Evolutionary conservation across 1,140 invertebrate species (phyloP), one percentile per base, ranked within the genome.

Genomic region (Nephila pilipes): DNA sequence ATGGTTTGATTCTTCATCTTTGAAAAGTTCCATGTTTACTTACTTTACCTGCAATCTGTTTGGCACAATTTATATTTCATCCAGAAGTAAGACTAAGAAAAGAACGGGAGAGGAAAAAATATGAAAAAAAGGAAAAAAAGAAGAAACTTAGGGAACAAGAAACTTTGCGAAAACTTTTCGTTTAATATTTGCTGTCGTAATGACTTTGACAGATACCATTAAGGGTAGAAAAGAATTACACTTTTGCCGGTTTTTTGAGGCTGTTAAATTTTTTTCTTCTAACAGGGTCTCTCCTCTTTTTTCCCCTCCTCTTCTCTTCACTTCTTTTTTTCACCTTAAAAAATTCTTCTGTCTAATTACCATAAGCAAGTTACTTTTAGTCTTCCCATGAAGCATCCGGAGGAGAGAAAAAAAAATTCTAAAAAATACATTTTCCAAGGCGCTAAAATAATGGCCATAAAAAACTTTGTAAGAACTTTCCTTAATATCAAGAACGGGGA

Each of bases 181-280:
- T 93, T 87, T 93, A 93, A 93, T 93, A 93, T 93, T 93, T 93
- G 91, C 91, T 87, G 91, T 93, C 83, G 91, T 87, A 87, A 93
- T 93, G 91, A 93, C 85, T 93, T 87, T 93, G 91, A 93, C 91
- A 93, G 91, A 93, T 93, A 93, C 91, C 85, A 93, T 93, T 93
- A 93, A 63, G 32, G 91, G 8, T 36, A n/a, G 85, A 93, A 93
- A 93, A 93, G 85, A 87, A 93, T 93, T 93, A 87, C 91, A 93
- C 60, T 87, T 87, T 93, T 87, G 58, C 85, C 60, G n/a, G 90
- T 81, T 85, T 85, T 85, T 92, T 92, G 58, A 69, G 65, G 90
- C 90, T 85, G 80, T 85, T 85, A 92, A 90, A 54, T 65, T 92
- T 85, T 92, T 92, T 92, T 80, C 55, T 60, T 60, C 85, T 60